phyloP scores from a whole-genome alignment of 2,888 invertebrate species.

The Embidobia sp. region DNA sequence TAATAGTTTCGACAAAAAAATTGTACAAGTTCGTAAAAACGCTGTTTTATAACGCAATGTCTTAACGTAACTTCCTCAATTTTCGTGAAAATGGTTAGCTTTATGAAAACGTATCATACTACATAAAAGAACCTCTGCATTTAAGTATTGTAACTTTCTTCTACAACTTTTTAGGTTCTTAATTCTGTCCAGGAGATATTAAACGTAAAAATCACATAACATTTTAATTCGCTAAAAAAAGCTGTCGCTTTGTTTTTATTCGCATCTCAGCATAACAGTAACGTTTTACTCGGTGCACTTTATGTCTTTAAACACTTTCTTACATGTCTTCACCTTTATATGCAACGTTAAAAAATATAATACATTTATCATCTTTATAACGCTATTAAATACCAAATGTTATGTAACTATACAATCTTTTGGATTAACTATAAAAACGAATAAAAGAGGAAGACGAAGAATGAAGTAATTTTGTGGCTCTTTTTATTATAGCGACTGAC shows the following conservation, averaged over 20 bases:
- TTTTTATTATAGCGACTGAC: no score
- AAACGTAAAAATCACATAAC: conserved; percentile 17
- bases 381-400: conserved; percentile 36
- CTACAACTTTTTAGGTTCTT: conserved; percentile 43
- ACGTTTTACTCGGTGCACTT: conserved; percentile 15
- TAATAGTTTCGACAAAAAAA: conserved; percentile 43
- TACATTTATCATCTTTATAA: conserved; percentile 47
- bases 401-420: conserved; percentile 28
- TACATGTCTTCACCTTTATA: conserved; percentile 23
- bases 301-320: conserved; percentile 38
- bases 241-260: conserved; percentile 18
- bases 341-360: conserved; percentile 38
- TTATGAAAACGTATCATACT: conserved; percentile 59
- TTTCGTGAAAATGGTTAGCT: conserved; percentile 57
- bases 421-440: conserved; percentile 43
- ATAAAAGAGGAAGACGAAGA: conserved; percentile 2
- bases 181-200: conserved; percentile 28
- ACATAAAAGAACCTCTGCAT: conserved; percentile 49
- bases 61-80: conserved; percentile 56
- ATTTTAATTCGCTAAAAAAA: conserved; percentile 14
- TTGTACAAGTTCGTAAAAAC: conserved; percentile 50
- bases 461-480: not conserved
- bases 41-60: conserved; percentile 52
- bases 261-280: conserved; percentile 10
- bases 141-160: conserved; percentile 53